Evolutionary conservation across 2,888 invertebrate genomes (phyloP).

Genomic region (Melanotus villosus): DNA sequence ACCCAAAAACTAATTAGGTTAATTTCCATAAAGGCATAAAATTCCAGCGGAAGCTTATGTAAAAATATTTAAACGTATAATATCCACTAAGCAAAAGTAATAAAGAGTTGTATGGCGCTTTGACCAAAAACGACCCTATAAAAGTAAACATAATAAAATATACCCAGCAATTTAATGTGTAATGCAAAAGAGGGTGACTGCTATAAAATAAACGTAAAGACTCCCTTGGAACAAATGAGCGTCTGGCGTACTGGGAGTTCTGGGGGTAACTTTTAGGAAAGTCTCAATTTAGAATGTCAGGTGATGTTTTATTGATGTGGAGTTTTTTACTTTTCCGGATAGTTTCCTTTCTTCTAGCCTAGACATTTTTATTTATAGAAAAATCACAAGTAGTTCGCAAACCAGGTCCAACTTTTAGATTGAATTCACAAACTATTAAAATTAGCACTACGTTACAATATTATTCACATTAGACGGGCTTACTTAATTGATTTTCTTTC

Average conservation of each 20-base stretch:
- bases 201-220: background rate
- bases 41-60: too few relatives aligned
- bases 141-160: background rate
- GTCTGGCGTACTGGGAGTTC: background rate
- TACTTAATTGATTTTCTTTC: too few relatives aligned
- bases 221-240: background rate
- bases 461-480: too few relatives aligned
- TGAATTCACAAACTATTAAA: too few relatives aligned
- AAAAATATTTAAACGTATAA: background rate
- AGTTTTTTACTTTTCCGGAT: too few relatives aligned
- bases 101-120: background rate
- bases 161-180: background rate
- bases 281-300: background rate
- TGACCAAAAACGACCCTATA: background rate
- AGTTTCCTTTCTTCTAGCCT: too few relatives aligned
- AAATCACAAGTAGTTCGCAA: too few relatives aligned
- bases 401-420: too few relatives aligned
- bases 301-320: background rate
- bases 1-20: too few relatives aligned
- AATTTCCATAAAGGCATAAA: too few relatives aligned
- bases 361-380: too few relatives aligned
- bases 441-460: too few relatives aligned
- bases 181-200: constrained; percentile 2
- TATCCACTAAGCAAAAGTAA: background rate
- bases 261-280: background rate